Conservation (phyloP, 1,140 invertebrate genomes). For the Liolophura sinensis region DNA sequence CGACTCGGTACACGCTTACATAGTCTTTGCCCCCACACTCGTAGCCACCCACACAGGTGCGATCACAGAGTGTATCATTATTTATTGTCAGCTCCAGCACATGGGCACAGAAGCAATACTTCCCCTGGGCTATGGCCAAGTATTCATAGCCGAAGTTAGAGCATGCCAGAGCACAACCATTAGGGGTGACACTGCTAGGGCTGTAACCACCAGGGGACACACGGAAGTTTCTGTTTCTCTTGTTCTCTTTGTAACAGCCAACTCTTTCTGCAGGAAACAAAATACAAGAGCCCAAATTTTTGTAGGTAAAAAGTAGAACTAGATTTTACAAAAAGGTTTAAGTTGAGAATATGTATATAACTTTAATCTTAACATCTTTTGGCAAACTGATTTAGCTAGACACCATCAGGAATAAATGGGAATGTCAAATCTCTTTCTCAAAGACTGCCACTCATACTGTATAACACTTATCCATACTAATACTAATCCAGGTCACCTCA, state of each 20-base stretch:
- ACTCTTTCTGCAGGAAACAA: too few relatives aligned
- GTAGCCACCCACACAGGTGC: conserved; percentile 22
- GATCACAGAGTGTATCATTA: conserved; percentile 15
- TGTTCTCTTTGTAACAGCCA: conserved; percentile 29
- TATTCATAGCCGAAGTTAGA: conserved; percentile 19
- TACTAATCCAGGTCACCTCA: too few relatives aligned
- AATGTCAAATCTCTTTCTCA: too few relatives aligned
- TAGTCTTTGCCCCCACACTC: conserved; percentile 27
- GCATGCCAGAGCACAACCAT: conserved; percentile 22
- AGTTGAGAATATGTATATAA: too few relatives aligned
- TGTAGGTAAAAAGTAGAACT: too few relatives aligned
- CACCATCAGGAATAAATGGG: too few relatives aligned
- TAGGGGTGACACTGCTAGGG: conserved; percentile 10
- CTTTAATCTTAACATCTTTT: too few relatives aligned
- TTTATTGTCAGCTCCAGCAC: conserved; percentile 5
- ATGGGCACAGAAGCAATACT: conserved; percentile 36
- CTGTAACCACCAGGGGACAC: conserved; percentile 27
- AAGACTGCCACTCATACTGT: too few relatives aligned
- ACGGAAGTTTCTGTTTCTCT: conserved; percentile 20
- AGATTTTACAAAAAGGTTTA: too few relatives aligned
- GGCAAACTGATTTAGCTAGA: too few relatives aligned
- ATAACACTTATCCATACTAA: too few relatives aligned
- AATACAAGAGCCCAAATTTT: too few relatives aligned
- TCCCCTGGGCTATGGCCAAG: conserved; percentile 21
- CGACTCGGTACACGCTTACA: conserved; percentile 29